Evolutionary conservation across 2,888 invertebrate genomes (phyloP).

Genomic region (Heteromyza rotundicornis): DNA sequence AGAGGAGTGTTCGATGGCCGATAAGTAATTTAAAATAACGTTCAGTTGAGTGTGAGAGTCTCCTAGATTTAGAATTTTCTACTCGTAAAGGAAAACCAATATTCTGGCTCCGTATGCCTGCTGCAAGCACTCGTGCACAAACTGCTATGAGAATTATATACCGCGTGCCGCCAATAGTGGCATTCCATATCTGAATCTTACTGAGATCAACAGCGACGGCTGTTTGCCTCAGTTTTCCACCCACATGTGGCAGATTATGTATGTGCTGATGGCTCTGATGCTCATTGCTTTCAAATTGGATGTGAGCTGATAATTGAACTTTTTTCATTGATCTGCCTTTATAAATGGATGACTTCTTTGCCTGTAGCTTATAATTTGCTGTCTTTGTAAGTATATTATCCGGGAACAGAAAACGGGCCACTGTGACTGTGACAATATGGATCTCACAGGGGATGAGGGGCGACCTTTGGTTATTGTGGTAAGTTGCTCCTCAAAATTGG

Average conservation of each 20-base stretch:
- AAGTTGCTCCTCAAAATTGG: constrained; percentile 13
- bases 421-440: constrained; percentile 29
- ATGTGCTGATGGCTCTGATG: constrained; percentile 38
- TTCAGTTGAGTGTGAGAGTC: too few relatives aligned
- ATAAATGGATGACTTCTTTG: constrained; percentile 14
- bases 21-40: not conserved
- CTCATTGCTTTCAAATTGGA: constrained; percentile 40
- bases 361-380: constrained; percentile 41
- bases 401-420: constrained; percentile 36
- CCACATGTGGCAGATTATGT: constrained; percentile 35
- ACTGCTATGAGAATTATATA: constrained; percentile 36
- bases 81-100: constrained; percentile 20
- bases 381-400: constrained; percentile 43
- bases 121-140: constrained; percentile 37
- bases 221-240: constrained; percentile 40
- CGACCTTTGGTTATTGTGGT: constrained; percentile 46
- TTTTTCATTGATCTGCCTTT: not conserved
- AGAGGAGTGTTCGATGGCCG: not conserved
- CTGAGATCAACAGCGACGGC: constrained; percentile 46
- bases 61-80: not conserved
- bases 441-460: constrained; percentile 45
- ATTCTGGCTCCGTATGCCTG: constrained; percentile 52
- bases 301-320: constrained; percentile 40
- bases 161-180: constrained; percentile 22
- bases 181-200: constrained; percentile 38